A percentile compares a stretch with the other conserved stretches of the same genome.
phyloP scores from a whole-genome alignment of 2,888 invertebrate genomes.

The Drosophila trichaetosa region DNA sequence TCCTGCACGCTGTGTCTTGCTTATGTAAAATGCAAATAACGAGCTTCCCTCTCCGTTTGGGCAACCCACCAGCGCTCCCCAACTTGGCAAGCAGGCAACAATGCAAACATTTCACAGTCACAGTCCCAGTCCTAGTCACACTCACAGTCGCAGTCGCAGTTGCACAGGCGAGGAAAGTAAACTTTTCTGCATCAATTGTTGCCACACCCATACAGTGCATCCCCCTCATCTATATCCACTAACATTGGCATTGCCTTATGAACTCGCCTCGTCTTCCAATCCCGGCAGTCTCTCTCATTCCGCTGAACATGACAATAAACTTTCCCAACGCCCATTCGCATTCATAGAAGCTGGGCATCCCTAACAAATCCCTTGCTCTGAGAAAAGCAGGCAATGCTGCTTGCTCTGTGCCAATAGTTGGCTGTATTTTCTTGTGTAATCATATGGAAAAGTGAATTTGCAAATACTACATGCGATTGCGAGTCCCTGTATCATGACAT shows the following conservation, averaged over 20 bases:
- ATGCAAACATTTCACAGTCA: slow-evolving; percentile 46
- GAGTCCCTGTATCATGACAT: slow-evolving; percentile 55
- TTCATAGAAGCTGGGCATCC: not conserved
- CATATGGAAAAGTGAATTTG: slow-evolving; percentile 81
- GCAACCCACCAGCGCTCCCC: no score
- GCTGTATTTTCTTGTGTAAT: slow-evolving; percentile 77
- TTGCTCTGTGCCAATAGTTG: slow-evolving; percentile 67
- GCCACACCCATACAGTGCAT: not conserved
- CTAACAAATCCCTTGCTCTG: not conserved
- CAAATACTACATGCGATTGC: slow-evolving; percentile 74
- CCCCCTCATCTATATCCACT: not conserved
- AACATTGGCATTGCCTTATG: slow-evolving; percentile 57
- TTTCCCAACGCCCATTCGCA: slow-evolving; percentile 33
- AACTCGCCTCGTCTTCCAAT: slow-evolving; percentile 52
- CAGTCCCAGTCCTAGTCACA: slow-evolving; percentile 21
- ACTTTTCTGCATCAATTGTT: slow-evolving; percentile 78
- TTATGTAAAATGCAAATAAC: slow-evolving; percentile 70
- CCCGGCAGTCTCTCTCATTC: slow-evolving; percentile 24
- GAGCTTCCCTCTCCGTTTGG: slow-evolving; percentile 35
- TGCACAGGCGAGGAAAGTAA: slow-evolving; percentile 47
- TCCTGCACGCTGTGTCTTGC: slow-evolving; percentile 58
- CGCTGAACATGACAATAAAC: slow-evolving; percentile 57
- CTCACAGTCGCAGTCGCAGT: slow-evolving; percentile 14
- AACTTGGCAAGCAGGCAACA: slow-evolving; percentile 20
- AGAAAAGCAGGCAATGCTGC: slow-evolving; percentile 23